phyloP scores from a whole-genome alignment of 53 echinoderm and acorn worm species.

The Holothuria scabra region DNA sequence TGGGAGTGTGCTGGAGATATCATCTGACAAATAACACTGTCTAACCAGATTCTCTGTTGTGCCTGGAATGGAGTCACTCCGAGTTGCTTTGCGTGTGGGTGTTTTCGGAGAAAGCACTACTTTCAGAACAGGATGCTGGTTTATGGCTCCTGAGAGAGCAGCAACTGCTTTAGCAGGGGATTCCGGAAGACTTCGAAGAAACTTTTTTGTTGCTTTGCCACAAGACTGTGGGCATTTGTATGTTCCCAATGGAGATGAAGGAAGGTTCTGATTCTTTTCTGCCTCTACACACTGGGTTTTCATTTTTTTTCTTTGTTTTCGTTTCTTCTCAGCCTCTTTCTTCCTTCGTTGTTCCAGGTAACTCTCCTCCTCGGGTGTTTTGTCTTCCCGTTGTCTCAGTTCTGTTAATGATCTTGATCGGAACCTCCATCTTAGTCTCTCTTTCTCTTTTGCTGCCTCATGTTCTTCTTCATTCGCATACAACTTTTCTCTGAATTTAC shows the following conservation, averaged over 20 bases:
- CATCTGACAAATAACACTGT: slow-evolving; percentile 50
- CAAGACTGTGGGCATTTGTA: slow-evolving; percentile 2
- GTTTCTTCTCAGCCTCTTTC: slow-evolving; percentile 9
- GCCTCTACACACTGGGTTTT: background rate
- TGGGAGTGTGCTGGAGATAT: slow-evolving; percentile 43
- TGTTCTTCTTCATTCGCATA: slow-evolving; percentile 4
- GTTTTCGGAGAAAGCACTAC: background rate
- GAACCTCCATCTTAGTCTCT: slow-evolving; percentile 13
- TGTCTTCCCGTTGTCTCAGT: slow-evolving; percentile 1
- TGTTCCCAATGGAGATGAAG: slow-evolving; percentile 25
- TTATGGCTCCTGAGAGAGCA: slow-evolving; percentile 16
- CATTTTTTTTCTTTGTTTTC: too few species aligned
- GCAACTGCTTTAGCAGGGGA: background rate
- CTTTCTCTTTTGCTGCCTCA: slow-evolving; percentile 14
- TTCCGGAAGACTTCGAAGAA: slow-evolving; percentile 20
- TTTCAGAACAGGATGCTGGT: slow-evolving; percentile 30
- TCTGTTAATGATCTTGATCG: background rate
- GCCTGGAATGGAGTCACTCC: slow-evolving; percentile 35
- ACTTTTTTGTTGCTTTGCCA: slow-evolving; percentile 29
- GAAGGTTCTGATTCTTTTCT: background rate
- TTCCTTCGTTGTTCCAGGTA: background rate
- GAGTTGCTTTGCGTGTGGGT: background rate
- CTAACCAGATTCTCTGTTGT: slow-evolving; percentile 16
- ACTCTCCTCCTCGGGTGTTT: slow-evolving; percentile 13
- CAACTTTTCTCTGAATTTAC: slow-evolving; percentile 4